phyloP scores from a whole-genome alignment of 2,797 vertebrate species.

The Echeneis naucrates region DNA sequence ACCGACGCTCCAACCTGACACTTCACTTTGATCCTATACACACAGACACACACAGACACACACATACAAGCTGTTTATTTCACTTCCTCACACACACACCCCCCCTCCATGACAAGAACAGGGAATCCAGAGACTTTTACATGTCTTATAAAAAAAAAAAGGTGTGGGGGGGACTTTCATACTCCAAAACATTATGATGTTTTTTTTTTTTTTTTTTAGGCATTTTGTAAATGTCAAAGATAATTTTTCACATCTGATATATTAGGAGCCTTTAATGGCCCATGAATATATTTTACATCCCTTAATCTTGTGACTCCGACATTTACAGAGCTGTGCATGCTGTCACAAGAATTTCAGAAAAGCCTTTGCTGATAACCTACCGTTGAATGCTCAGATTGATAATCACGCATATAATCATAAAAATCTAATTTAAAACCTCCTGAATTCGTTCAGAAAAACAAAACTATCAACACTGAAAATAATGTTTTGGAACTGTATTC shows the following conservation, averaged over 20 bases:
- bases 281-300: slow-evolving; percentile 5
- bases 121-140: slow-evolving; percentile 4
- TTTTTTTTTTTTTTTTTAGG: slow-evolving; percentile 10
- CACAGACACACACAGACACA: slow-evolving; percentile 20
- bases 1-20: slow-evolving; percentile 68
- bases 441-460: background rate
- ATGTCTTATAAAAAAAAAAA: background rate
- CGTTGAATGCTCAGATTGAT: background rate
- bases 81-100: slow-evolving; percentile 20
- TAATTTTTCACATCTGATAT: slow-evolving; percentile 25
- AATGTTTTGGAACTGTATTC: background rate
- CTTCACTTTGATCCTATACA: slow-evolving; percentile 70
- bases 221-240: slow-evolving; percentile 33
- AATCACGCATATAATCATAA: background rate
- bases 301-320: background rate
- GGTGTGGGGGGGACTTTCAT: too few species aligned
- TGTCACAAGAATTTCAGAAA: background rate
- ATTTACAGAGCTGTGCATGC: background rate
- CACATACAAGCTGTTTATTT: slow-evolving; percentile 26
- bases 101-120: slow-evolving; percentile 1
- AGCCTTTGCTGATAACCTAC: background rate
- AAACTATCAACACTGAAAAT: background rate
- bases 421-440: background rate
- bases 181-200: background rate
- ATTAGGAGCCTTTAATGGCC: slow-evolving; percentile 1